Conservation (phyloP, 2,113 vertebrate species). For the Crotalus helleri region DNA sequence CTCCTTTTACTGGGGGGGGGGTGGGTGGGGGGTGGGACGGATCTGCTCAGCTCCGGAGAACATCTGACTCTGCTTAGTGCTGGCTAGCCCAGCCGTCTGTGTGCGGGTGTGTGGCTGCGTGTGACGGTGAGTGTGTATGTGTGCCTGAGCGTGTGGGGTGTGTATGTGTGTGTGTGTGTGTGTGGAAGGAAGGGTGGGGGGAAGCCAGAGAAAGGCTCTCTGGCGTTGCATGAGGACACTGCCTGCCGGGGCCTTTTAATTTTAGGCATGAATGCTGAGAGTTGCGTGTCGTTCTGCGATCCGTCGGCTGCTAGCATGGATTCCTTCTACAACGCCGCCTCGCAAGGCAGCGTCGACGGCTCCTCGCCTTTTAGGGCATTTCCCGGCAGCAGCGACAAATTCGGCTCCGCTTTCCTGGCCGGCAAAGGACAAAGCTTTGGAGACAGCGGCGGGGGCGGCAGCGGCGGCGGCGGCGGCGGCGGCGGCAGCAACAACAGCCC, state of each 20-base stretch:
- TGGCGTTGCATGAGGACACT: slow-evolving; percentile 66
- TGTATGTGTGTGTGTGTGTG: too few species aligned
- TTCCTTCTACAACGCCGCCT: slow-evolving; percentile 91
- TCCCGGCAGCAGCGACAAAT: slow-evolving; percentile 84
- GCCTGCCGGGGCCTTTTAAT: slow-evolving; percentile 64
- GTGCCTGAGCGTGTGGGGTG: slow-evolving; percentile 30
- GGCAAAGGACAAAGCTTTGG: slow-evolving; percentile 93
- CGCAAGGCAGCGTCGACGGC: slow-evolving; percentile 82
- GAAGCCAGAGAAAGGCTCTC: slow-evolving; percentile 54
- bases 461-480: slow-evolving; percentile 75
- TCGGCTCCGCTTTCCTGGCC: slow-evolving; percentile 88
- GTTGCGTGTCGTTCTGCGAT: slow-evolving; percentile 92
- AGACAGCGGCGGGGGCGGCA: slow-evolving; percentile 77
- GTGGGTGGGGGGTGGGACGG: too few species aligned
- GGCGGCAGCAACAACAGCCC: slow-evolving; percentile 61
- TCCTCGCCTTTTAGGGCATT: slow-evolving; percentile 93
- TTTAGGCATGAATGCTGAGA: slow-evolving; percentile 95
- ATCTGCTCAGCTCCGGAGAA: slow-evolving; percentile 84
- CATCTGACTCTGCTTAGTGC: slow-evolving; percentile 88
- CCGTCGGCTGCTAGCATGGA: slow-evolving; percentile 89
- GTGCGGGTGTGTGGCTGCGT: slow-evolving; percentile 52
- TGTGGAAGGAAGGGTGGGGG: slow-evolving; percentile 43
- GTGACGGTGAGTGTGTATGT: slow-evolving; percentile 67
- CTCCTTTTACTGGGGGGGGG: slow-evolving; percentile 69
- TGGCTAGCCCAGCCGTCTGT: slow-evolving; percentile 75